Evolutionary conservation across 2,888 invertebrate species (phyloP).

Genomic region (Heteromurus nitidus): DNA sequence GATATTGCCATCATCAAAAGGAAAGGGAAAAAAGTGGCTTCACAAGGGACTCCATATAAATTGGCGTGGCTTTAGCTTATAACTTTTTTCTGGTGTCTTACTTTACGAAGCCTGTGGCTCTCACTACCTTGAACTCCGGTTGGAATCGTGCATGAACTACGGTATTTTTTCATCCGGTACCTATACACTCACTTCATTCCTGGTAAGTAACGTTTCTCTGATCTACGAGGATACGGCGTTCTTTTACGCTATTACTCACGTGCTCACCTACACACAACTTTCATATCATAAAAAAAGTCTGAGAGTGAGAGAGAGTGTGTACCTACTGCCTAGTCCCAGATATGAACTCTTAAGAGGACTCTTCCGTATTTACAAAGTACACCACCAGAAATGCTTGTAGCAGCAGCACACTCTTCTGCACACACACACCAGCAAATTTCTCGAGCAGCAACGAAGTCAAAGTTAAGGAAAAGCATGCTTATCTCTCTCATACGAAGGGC

Average conservation of each 20-base stretch:
- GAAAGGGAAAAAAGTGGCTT: conserved; percentile 13
- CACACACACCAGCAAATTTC: neutral
- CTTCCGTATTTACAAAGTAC: conserved; percentile 12
- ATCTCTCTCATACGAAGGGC: conserved; percentile 40
- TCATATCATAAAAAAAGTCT: no score
- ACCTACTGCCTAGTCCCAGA: no score
- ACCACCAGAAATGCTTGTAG: neutral
- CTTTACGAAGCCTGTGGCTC: conserved; percentile 1
- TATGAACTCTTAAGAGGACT: no score
- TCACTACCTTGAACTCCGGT: conserved; percentile 24
- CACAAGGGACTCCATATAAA: conserved; percentile 19
- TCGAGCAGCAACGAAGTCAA: conserved; percentile 46
- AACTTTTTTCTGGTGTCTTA: neutral
- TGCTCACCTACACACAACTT: no score
- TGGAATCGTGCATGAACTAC: neutral
- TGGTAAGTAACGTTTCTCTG: no score
- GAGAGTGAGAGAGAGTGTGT: no score
- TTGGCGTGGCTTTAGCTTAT: neutral
- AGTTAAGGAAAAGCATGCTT: conserved; percentile 26
- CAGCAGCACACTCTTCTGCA: neutral
- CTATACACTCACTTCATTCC: neutral
- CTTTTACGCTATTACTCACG: no score
- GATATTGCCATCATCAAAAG: conserved; percentile 23
- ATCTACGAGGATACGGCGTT: no score
- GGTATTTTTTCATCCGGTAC: conserved; percentile 15